Base-by-base conservation (phyloP, 2,888 invertebrate species). In the Tethea ocularis region DNA sequence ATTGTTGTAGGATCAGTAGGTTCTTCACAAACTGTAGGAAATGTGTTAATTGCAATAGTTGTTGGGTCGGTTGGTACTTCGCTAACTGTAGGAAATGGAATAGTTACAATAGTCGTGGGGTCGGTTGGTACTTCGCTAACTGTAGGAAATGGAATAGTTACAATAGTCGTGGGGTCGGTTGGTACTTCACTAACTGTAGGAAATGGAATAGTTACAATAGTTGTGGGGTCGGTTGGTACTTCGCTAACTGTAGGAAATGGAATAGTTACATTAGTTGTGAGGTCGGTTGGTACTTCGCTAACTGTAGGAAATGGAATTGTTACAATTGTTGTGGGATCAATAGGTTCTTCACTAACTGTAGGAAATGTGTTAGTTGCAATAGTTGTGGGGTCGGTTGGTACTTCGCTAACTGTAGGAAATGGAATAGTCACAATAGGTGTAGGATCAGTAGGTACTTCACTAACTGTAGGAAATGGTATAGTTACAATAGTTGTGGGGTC, bases 71-170 rank as follows among this genome's bases (percentile, higher is more conserved):
- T 24, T 2, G 51, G 51, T 10, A 20, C 26, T 29, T 56, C 22
- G 29, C 26, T 29, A 22, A 60, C 46, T 29, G 59, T 52, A 20
- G 59, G 60, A 36, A 60, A 15, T 1, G 54, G 52, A 23, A 57
- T 33, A 8, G 58, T 57, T 0, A 60, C 56, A 2, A 58, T 60
- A 4, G 54, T 38, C 13, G 36, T 2, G n/a, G 29, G 36, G 2
- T 13, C 36, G 15, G 36, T 38, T 13, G 36, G 15, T 38, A 38
- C 15, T 15, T 38, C 36, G 15, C 36, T 38, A 15, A 38, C 36
- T 38, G 36, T 38, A 15, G 36, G 36, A 38, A 38, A 38, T 3
- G 36, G 36, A 38, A 38, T 38, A 15, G 36, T 38, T 1, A 38
- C 36, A 15, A 38, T 38, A 15, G 36, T 13, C 15, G 36, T 15